Evolutionary conservation across 1,140 invertebrate genomes (phyloP), one percentile per base, ranked within the genome.

Genomic region (Globodera rostochiensis): DNA sequence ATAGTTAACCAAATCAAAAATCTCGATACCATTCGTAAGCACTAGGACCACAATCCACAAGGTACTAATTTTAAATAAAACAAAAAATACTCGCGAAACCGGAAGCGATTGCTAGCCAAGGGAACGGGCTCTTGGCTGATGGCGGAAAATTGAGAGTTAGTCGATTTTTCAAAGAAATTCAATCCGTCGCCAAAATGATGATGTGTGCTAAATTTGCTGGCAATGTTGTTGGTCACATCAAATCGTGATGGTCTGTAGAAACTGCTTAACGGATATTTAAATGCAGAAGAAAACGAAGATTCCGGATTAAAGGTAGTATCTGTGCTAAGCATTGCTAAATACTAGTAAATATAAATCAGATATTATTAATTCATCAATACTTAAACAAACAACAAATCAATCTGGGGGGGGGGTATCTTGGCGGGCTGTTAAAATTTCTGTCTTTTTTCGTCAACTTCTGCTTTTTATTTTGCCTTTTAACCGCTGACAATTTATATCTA

Each of bases 391-490:
- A 36, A 36, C 36, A 36, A 36, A 36, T 36, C 36, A 36, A 25
- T 25, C 36, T 36, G 25, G 25, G 25, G 25, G 25, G 25, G 25
- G 25, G 25, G 0, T 25, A 25, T 25, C 25, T 25, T 25, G 25
- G 25, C 25, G 25, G 25, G 25, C 25, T 25, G 25, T 25, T 25
- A 25, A 25, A 25, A 25, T 25, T 25, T 25, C 25, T 25, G 25
- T 25, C 25, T 25, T 25, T 73, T 45, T 79, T 79, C 11, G 25
- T 25, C 25, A n/a, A 6, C 77, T 78, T 70, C 60, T 78, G 50
- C 70, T 78, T 78, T 21, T 7, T 78, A 21, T 78, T 66, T 19
- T 78, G 77, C 60, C 77, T 78, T 25, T 78, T 78, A 36, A 50
- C 77, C 11, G 77, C 25, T 64, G 64, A 45, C 46, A 66, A 6